Evolutionary conservation across 2,113 vertebrate genomes (phyloP).

Genomic region (Gasterosteus aculeatus): DNA sequence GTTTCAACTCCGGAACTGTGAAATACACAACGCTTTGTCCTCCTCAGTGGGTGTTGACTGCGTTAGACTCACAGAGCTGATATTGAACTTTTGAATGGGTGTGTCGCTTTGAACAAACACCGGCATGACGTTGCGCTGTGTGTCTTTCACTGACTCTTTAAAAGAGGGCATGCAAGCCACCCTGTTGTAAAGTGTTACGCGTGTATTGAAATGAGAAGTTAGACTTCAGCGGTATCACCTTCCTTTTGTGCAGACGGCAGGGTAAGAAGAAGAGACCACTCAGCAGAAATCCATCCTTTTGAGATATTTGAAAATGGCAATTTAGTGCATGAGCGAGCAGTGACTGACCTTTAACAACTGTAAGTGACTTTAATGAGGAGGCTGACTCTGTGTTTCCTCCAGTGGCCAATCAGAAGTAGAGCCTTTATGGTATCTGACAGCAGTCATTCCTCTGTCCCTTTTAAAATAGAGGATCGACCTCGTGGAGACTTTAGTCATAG

Average conservation of each 20-base stretch:
- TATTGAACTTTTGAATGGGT: slow-evolving; percentile 22
- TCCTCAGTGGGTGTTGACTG: slow-evolving; percentile 2
- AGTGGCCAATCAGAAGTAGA: background rate
- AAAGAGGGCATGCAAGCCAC: background rate
- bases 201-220: background rate
- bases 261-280: background rate
- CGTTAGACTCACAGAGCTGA: background rate
- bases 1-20: background rate
- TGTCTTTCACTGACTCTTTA: background rate
- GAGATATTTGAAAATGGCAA: slow-evolving; percentile 1
- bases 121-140: background rate
- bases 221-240: background rate
- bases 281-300: slow-evolving; percentile 18
- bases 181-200: background rate
- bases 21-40: slow-evolving; percentile 2
- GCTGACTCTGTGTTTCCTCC: background rate
- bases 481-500: slow-evolving; percentile 41
- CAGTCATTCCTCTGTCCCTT: slow-evolving; percentile 50
- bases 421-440: slow-evolving; percentile 44
- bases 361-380: background rate
- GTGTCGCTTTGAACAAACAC: slow-evolving; percentile 26
- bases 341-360: slow-evolving; percentile 3
- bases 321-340: slow-evolving; percentile 18
- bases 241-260: background rate
- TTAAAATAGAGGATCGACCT: slow-evolving; percentile 70